Conservation (phyloP, 2,888 invertebrate species). For the Alloscopus bannaensis region DNA sequence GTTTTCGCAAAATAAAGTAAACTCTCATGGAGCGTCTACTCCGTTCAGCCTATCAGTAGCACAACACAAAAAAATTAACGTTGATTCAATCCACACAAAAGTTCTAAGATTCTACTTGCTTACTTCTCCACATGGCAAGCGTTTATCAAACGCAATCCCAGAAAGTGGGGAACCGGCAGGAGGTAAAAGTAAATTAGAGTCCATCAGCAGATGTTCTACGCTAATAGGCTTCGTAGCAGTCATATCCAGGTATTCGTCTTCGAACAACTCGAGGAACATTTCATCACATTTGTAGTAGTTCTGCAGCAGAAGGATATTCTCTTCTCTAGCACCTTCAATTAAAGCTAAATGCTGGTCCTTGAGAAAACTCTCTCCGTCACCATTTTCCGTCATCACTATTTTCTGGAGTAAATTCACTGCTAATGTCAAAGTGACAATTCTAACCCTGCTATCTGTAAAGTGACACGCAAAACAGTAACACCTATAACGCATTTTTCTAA, state of each 20-base stretch:
- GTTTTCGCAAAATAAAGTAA: slow-evolving; percentile 90
- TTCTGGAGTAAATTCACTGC: slow-evolving; percentile 87
- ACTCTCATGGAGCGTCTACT: slow-evolving; percentile 93
- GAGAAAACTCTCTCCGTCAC: slow-evolving; percentile 75
- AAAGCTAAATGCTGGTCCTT: slow-evolving; percentile 82
- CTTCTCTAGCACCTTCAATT: slow-evolving; percentile 84
- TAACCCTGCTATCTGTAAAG: slow-evolving; percentile 82
- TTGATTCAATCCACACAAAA: not conserved
- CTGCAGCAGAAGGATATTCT: slow-evolving; percentile 88
- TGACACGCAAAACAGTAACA: too few relatives aligned
- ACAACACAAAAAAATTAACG: not conserved
- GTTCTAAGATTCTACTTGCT: slow-evolving; percentile 69
- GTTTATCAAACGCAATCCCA: slow-evolving; percentile 94
- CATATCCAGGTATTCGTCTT: slow-evolving; percentile 97
- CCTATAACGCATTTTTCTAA: too few relatives aligned
- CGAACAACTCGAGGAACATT: slow-evolving; percentile 98
- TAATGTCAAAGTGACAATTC: slow-evolving; percentile 94
- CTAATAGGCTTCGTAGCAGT: slow-evolving; percentile 86
- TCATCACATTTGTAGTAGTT: slow-evolving; percentile 98
- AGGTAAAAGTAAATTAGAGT: slow-evolving; percentile 94
- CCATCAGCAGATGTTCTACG: slow-evolving; percentile 97
- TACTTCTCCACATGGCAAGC: slow-evolving; percentile 97
- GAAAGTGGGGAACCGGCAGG: slow-evolving; percentile 97
- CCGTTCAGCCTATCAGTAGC: slow-evolving; percentile 83
- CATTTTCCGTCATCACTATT: slow-evolving; percentile 78